A percentile compares a stretch with the other conserved stretches of the same genome.
Conservation (phyloP, 2,113 vertebrate species). For the rabbit (Oryctolagus cuniculus) region DNA sequence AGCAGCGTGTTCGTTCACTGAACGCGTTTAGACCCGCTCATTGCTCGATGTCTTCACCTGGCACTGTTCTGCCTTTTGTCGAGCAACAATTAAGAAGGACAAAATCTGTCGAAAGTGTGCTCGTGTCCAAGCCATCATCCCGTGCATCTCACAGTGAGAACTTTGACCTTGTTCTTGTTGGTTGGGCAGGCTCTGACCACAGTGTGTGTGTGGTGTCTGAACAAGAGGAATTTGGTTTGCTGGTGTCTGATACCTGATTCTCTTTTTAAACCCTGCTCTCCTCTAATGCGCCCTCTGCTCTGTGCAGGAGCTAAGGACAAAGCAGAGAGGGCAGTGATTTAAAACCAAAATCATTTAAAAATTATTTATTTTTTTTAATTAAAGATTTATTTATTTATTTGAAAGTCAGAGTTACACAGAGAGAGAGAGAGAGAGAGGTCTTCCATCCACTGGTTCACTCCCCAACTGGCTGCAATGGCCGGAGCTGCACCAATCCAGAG, state of each 20-base stretch:
- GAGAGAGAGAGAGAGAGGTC: no score
- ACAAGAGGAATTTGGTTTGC: conserved; percentile 53
- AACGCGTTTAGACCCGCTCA: not conserved
- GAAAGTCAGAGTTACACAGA: no score
- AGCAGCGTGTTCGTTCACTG: not conserved
- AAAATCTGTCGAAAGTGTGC: not conserved
- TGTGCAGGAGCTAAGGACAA: conserved; percentile 18
- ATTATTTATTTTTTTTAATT: no score
- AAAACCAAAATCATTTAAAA: not conserved
- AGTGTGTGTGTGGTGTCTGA: not conserved
- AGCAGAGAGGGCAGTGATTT: not conserved
- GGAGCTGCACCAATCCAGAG: no score
- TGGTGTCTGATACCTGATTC: not conserved
- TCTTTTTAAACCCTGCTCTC: not conserved
- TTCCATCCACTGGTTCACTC: no score
- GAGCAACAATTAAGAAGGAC: conserved; percentile 8
- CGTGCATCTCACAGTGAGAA: not conserved
- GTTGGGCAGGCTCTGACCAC: not conserved
- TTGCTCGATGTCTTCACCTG: conserved; percentile 18
- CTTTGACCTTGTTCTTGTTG: conserved; percentile 48
- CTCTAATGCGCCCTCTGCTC: not conserved
- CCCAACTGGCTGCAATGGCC: no score
- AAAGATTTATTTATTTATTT: no score
- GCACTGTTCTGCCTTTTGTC: not conserved
- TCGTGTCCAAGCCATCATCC: not conserved